Conservation (phyloP, 2,797 vertebrate genomes). For the Phoebastria nigripes region DNA sequence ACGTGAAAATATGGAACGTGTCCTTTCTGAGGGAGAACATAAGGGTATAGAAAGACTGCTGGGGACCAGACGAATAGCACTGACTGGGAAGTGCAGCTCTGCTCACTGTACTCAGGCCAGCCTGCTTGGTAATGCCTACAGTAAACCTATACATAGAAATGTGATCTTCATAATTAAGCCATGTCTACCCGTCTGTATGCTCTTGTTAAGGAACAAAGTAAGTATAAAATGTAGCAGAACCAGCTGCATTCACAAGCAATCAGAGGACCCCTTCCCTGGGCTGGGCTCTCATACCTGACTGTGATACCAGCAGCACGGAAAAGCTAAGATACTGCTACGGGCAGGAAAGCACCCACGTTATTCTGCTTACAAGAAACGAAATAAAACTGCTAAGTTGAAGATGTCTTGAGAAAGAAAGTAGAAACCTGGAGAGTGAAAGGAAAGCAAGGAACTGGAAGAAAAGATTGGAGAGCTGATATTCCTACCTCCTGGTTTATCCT, state of each 20-base stretch:
- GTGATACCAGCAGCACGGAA: accelerated
- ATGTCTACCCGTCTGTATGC: background rate
- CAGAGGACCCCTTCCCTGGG: background rate
- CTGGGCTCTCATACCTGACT: background rate
- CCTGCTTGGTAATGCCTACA: background rate
- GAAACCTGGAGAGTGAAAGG: background rate
- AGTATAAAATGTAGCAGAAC: background rate
- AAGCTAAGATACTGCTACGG: accelerated
- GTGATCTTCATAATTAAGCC: accelerated
- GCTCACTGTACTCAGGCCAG: background rate
- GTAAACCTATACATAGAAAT: background rate
- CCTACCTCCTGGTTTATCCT: background rate
- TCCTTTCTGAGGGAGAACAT: background rate
- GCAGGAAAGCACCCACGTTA: accelerated
- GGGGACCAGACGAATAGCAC: background rate
- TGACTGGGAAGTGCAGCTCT: background rate
- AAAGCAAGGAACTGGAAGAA: background rate
- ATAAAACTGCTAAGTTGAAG: background rate
- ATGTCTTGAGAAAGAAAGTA: background rate
- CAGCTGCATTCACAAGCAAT: accelerated
- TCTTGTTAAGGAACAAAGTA: background rate
- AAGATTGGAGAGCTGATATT: background rate
- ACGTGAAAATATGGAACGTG: accelerated
- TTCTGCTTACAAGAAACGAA: background rate
- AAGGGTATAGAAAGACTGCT: background rate